phyloP scores from a whole-genome alignment of 1,140 invertebrate species.

The Sarcophaga peregrina region DNA sequence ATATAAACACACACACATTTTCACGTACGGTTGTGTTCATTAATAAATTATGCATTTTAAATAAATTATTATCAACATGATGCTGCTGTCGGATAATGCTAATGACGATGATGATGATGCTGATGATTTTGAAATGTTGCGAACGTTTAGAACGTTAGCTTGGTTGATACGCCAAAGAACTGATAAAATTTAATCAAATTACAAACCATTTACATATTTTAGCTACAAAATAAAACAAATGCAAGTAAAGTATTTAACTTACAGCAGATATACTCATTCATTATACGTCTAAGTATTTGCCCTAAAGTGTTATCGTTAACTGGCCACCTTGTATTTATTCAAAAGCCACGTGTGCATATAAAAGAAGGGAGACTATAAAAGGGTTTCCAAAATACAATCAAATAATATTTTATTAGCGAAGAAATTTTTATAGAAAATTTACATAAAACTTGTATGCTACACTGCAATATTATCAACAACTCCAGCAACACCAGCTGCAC shows the following conservation, averaged over 20 bases:
- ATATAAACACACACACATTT: no score
- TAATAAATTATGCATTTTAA: slow-evolving; percentile 2
- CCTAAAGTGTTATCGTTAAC: not conserved
- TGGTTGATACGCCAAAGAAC: not conserved
- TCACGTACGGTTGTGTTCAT: not conserved
- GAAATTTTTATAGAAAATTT: no score
- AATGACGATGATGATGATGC: not conserved
- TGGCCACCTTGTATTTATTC: not conserved
- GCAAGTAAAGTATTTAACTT: not conserved
- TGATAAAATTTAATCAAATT: slow-evolving; percentile 10
- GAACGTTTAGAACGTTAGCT: not conserved
- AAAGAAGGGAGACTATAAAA: not conserved
- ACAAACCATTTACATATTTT: slow-evolving; percentile 5
- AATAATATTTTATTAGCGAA: not conserved
- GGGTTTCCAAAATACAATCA: not conserved
- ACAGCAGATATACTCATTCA: not conserved
- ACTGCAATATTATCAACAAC: no score
- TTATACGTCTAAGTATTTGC: not conserved
- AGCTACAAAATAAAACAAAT: not conserved
- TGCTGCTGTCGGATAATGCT: not conserved
- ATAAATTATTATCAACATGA: not conserved
- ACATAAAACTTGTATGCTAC: no score
- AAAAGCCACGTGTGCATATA: not conserved
- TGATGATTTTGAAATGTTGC: no score
- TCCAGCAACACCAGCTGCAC: no score